phyloP scores from a whole-genome alignment of 2,888 invertebrate genomes.

The Trilocha varians region DNA sequence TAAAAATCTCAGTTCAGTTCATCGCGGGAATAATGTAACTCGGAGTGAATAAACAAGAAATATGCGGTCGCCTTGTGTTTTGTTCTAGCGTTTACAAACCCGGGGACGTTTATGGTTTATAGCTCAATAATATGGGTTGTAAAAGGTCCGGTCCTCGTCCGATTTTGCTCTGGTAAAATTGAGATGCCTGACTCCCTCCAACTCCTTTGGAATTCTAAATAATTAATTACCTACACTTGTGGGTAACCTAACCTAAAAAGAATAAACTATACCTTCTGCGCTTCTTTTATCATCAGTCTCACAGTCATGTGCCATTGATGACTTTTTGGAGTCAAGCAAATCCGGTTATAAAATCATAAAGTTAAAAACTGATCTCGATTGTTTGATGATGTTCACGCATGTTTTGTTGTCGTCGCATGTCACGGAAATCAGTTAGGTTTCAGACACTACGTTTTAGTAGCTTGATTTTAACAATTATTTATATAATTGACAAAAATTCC shows the following conservation, averaged over 20 bases:
- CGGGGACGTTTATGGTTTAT: slow-evolving; percentile 59
- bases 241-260: slow-evolving; percentile 28
- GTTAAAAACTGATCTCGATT: no score
- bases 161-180: slow-evolving; percentile 48
- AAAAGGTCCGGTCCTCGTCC: slow-evolving; percentile 47
- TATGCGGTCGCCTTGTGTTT: slow-evolving; percentile 49
- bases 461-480: no score
- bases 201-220: slow-evolving; percentile 36
- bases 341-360: no score
- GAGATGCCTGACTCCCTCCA: slow-evolving; percentile 46
- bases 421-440: no score
- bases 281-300: slow-evolving; percentile 23
- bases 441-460: no score
- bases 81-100: slow-evolving; percentile 55
- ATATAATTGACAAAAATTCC: no score
- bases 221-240: slow-evolving; percentile 42
- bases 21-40: slow-evolving; percentile 39
- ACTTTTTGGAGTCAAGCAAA: no score
- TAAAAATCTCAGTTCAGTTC: slow-evolving; percentile 39
- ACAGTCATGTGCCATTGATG: no score
- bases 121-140: slow-evolving; percentile 60
- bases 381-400: no score
- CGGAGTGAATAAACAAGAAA: slow-evolving; percentile 50
- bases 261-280: slow-evolving; percentile 25
- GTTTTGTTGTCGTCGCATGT: no score